Percentiles rank a stretch among this genome's conserved stretches.
phyloP scores from a whole-genome alignment of 2,797 vertebrate genomes.

The Tokudaia tokunoshimensis region DNA sequence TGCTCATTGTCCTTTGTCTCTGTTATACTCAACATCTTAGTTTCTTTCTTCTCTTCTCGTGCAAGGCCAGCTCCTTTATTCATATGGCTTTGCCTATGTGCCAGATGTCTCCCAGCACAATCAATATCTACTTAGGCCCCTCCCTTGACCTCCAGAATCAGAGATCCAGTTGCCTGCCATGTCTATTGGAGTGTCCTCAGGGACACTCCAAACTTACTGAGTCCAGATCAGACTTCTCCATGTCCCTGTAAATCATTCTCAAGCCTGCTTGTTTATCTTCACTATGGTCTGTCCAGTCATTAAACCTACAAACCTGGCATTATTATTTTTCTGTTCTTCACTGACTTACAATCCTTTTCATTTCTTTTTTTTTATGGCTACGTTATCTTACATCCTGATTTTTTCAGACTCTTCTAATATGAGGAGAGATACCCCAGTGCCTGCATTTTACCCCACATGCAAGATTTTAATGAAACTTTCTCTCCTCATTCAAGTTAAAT shows the following conservation, averaged over 20 bases:
- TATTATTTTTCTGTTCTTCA: neutral
- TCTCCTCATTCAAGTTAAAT: neutral
- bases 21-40: neutral
- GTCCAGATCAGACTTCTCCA: neutral
- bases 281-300: neutral
- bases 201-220: neutral
- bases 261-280: neutral
- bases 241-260: neutral
- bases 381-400: neutral
- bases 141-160: neutral
- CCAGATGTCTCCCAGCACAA: neutral
- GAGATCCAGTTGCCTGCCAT: neutral
- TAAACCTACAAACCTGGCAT: slow-evolving; percentile 1
- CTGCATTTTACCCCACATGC: neutral
- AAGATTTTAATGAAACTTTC: neutral
- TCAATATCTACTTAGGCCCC: neutral
- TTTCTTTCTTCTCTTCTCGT: neutral
- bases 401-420: neutral
- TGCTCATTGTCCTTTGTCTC: slow-evolving; percentile 19
- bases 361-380: neutral
- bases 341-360: neutral
- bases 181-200: neutral
- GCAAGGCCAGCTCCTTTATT: neutral
- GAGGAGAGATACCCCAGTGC: neutral
- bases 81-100: neutral